Percentiles rank a stretch among this genome's conserved stretches.
These are phyloP conservation scores for Periophthalmus modestus DNA, from an alignment of 2,113 vertebrate species.

Conservation along the genomic window DNA sequence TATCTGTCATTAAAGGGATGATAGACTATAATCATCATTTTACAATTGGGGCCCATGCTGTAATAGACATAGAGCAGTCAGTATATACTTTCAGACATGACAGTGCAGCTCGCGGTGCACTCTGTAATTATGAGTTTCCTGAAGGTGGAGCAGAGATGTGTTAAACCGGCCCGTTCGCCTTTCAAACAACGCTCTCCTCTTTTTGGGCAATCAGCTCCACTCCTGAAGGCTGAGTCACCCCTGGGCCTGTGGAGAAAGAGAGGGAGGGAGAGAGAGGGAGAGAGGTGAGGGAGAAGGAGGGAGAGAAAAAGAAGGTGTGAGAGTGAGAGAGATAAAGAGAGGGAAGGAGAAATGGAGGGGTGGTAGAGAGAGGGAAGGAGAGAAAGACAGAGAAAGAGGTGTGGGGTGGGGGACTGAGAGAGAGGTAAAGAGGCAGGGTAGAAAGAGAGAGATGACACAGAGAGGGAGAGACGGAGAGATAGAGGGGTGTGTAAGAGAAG, in stretches of 20 bases:
- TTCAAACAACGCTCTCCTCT: slow-evolving; percentile 62
- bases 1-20: slow-evolving; percentile 70
- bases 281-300: too few relatives aligned
- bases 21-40: slow-evolving; percentile 64
- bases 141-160: slow-evolving; percentile 57
- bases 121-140: slow-evolving; percentile 74
- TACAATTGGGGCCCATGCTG: slow-evolving; percentile 64
- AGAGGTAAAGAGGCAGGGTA: too few relatives aligned
- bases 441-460: too few relatives aligned
- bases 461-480: too few relatives aligned
- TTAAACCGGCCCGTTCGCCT: slow-evolving; percentile 59
- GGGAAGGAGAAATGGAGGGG: too few relatives aligned
- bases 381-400: too few relatives aligned
- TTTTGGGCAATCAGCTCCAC: slow-evolving; percentile 44
- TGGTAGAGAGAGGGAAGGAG: too few relatives aligned
- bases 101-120: slow-evolving; percentile 61
- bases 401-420: too few relatives aligned
- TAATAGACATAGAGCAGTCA: slow-evolving; percentile 60
- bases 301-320: too few relatives aligned
- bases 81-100: slow-evolving; percentile 68
- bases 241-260: slow-evolving; percentile 26
- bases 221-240: slow-evolving; percentile 43
- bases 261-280: background rate
- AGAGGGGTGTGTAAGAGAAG: too few relatives aligned
- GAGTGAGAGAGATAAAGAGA: too few relatives aligned